Base-by-base conservation (phyloP, 1,140 invertebrate species). In the Mizuhopecten yessoensis region DNA sequence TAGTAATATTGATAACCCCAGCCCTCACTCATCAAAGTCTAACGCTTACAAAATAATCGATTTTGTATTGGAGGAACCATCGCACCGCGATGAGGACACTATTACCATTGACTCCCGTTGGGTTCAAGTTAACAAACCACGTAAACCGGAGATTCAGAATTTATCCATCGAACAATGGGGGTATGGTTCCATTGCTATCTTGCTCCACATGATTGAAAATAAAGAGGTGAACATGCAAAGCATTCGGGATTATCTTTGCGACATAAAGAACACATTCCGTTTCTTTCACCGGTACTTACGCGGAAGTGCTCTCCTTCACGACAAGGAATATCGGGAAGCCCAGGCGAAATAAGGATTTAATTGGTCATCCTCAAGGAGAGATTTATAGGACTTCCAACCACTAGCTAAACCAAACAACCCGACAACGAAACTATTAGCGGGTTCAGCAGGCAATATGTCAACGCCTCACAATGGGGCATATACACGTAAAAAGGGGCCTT, bases 381-480 rank as follows among this genome's bases (percentile, higher is more conserved):
- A 90, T 86, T 20, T 90, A 2, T 9, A 42, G 34, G 89, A 90
- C 34, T 90, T 91, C 33, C 90, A 91, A 42, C 75, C 88, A 17
- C 88, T 88, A 23, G 2, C 87, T 49, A 91, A 91, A 86, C 36
- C 36, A 13, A 34, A 23, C 5, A 88, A 91, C n/a, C 39, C 29
- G 34, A 57, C 42, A 0, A 34, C 87, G 45, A 57, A 20, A 57
- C 23, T 34, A 17, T 17, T 57, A 91, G 34, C 34, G 34, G 11
- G 13, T 91, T 15, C 87, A 91, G 39, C 49, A 86, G 34, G n/a
- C 23, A 33, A 45, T 49, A 29, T 17, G 20, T 34, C 20, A 36
- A 17, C 0, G 36, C 15, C 20, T 34, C 49, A n/a, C 20, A 86
- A 39, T n/a, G n/a, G 34, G 23, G 34, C 33, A 13, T 36, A 75